Conservation (phyloP, 1,140 invertebrate genomes). For the Galleria mellonella region DNA sequence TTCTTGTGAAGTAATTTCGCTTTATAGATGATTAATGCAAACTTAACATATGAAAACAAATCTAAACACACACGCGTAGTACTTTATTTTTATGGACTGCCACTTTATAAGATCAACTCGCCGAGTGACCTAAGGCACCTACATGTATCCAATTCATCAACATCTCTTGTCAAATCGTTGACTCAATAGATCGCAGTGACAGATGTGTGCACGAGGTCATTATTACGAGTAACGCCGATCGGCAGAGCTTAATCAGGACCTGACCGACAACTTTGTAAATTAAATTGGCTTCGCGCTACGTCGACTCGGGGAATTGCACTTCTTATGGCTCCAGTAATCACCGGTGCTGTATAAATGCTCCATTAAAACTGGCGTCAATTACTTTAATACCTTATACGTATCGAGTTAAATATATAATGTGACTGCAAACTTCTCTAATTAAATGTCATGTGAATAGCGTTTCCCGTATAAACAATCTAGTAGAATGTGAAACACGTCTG, state of each 20-base stretch:
- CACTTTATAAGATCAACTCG: too few relatives aligned
- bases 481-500: constrained; percentile 28
- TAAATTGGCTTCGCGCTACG: constrained; percentile 48
- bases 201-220: constrained; percentile 11
- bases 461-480: constrained; percentile 36
- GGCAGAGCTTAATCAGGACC: constrained; percentile 29
- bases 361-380: constrained; percentile 59
- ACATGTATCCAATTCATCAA: too few relatives aligned
- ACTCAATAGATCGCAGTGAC: neutral
- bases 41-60: too few relatives aligned
- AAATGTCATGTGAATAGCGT: constrained; percentile 42
- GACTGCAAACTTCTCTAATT: constrained; percentile 34
- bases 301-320: constrained; percentile 39
- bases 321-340: constrained; percentile 48
- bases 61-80: too few relatives aligned
- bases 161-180: neutral
- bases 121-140: too few relatives aligned
- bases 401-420: constrained; percentile 30
- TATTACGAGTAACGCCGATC: constrained; percentile 9
- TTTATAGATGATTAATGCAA: too few relatives aligned
- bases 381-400: constrained; percentile 52
- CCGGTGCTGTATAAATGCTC: constrained; percentile 43
- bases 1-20: too few relatives aligned
- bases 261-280: constrained; percentile 55
- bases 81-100: too few relatives aligned